A percentile compares a stretch with the other conserved stretches of the same genome.
Evolutionary conservation across 2,888 invertebrate species (phyloP).

Genomic region (Tetranychus truncatus): DNA sequence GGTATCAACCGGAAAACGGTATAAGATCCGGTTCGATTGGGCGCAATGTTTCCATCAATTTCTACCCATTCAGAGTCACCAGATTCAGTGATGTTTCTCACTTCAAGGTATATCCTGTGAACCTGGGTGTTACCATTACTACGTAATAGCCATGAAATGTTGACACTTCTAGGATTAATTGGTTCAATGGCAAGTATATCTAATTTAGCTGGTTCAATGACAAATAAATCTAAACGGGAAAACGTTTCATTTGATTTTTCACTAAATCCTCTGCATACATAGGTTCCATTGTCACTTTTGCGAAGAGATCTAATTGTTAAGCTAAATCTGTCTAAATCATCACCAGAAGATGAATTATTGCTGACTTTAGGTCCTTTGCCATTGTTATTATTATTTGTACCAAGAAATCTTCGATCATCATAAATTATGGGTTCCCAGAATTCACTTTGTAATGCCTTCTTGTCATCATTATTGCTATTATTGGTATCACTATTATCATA

Average conservation of each 20-base stretch:
- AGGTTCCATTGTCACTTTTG: conserved; percentile 55
- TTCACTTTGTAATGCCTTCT: neutral
- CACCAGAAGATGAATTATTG: neutral
- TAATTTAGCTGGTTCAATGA: conserved; percentile 25
- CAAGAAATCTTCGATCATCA: neutral
- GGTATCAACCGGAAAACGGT: conserved; percentile 24
- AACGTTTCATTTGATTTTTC: conserved; percentile 23
- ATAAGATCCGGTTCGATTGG: conserved; percentile 22
- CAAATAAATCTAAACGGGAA: conserved; percentile 22
- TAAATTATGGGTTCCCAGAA: neutral
- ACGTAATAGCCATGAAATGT: conserved; percentile 23
- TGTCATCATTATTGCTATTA: conserved; percentile 2
- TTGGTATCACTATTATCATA: neutral
- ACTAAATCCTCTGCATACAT: conserved; percentile 37
- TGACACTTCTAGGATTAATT: conserved; percentile 23
- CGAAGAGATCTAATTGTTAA: conserved; percentile 40
- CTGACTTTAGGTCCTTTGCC: neutral
- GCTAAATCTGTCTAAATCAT: neutral
- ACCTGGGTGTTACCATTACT: conserved; percentile 25
- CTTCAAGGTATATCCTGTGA: conserved; percentile 21
- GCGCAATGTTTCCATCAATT: conserved; percentile 21
- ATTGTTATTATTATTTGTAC: neutral
- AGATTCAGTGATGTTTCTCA: conserved; percentile 18
- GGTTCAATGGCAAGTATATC: conserved; percentile 21
- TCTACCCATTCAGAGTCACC: conserved; percentile 21